Conservation (phyloP, 2,113 vertebrate species). For the Alectura lathami region DNA sequence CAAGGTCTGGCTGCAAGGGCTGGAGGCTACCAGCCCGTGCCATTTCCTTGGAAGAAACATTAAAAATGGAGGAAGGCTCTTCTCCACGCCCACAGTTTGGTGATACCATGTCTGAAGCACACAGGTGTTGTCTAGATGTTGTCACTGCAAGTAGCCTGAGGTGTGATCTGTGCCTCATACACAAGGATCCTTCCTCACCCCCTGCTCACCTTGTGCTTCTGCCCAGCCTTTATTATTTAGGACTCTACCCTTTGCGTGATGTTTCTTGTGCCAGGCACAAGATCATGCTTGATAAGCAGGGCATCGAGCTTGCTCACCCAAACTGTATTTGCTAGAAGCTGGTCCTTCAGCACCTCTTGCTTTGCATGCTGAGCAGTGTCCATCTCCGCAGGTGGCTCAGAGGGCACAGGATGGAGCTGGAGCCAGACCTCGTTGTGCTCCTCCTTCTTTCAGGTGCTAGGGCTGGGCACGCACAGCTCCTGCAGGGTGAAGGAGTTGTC, state of each 20-base stretch:
- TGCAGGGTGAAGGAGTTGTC: background rate
- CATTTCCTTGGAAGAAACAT: background rate
- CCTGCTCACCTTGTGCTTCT: background rate
- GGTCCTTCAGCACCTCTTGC: background rate
- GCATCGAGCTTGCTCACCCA: background rate
- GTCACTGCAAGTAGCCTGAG: background rate
- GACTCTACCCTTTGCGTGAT: background rate
- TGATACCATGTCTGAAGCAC: background rate
- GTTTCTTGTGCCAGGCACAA: background rate
- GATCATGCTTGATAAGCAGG: rapidly evolving
- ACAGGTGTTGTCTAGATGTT: background rate
- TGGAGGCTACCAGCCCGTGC: background rate
- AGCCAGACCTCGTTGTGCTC: background rate
- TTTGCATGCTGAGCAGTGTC: rapidly evolving
- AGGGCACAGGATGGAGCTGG: background rate
- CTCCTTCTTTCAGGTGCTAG: background rate
- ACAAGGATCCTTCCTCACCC: background rate
- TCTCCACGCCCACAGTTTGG: background rate
- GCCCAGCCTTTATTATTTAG: background rate
- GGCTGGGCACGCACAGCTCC: background rate
- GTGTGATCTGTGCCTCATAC: background rate
- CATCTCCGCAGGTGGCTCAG: rapidly evolving
- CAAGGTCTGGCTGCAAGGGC: background rate
- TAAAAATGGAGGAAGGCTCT: background rate
- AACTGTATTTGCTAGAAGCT: background rate